phyloP scores from a whole-genome alignment of 2,888 invertebrate species.

The Perizoma flavofasciatum region DNA sequence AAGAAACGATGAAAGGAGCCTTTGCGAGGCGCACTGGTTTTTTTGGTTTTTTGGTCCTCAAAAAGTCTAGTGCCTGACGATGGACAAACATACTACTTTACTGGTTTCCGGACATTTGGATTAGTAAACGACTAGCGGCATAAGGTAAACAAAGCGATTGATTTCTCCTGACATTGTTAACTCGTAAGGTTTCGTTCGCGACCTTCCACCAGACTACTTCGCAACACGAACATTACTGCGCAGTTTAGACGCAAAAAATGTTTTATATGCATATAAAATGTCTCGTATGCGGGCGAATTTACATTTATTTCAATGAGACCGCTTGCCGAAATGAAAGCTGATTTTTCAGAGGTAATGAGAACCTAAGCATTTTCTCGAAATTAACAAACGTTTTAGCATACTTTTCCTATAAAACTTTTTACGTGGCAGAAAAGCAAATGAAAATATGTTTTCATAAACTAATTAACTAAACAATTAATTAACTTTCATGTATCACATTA shows the following conservation, averaged over 20 bases:
- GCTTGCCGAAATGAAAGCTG: constrained; percentile 9
- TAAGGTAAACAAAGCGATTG: constrained; percentile 43
- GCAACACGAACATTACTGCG: constrained; percentile 38
- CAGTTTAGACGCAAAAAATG: constrained; percentile 27
- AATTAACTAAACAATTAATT: too few species aligned
- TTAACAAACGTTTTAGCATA: neutral
- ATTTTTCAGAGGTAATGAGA: too few species aligned
- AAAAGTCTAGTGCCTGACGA: too few species aligned
- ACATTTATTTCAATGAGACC: constrained; percentile 20
- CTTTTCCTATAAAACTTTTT: too few species aligned
- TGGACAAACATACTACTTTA: neutral
- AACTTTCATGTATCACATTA: too few species aligned
- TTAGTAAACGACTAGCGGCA: constrained; percentile 28
- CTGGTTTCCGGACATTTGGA: constrained; percentile 5
- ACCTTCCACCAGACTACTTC: constrained; percentile 47
- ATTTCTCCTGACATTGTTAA: constrained; percentile 57
- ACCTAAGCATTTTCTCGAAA: constrained; percentile 4
- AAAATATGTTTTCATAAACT: too few species aligned
- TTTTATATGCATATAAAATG: constrained; percentile 16
- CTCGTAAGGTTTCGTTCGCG: constrained; percentile 57
- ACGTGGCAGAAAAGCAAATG: too few species aligned
- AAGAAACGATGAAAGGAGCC: too few species aligned
- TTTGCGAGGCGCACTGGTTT: too few species aligned
- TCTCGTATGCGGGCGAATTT: constrained; percentile 18
- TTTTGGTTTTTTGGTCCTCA: too few species aligned